A percentile compares a stretch with the other conserved stretches of the same genome.
These are phyloP conservation scores for Marasmarcha lunaedactyla DNA, from an alignment of 2,888 invertebrate genomes.

Conservation along the genomic window DNA sequence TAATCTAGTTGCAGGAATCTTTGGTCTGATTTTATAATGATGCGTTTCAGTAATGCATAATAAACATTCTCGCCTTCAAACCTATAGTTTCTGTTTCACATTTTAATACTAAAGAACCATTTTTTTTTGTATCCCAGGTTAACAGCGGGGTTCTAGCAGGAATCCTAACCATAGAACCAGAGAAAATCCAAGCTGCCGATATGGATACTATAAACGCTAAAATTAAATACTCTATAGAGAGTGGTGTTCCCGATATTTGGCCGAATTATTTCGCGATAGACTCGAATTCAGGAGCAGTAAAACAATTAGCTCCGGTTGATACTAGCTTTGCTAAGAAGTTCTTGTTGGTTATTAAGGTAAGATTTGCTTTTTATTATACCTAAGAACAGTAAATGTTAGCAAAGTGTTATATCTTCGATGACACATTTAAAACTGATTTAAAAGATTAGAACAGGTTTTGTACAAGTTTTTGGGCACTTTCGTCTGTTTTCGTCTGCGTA, in stretches of 20 bases:
- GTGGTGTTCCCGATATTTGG: constrained; percentile 83
- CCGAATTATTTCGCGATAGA: constrained; percentile 87
- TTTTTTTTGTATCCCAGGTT: constrained; percentile 75
- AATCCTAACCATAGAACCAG: constrained; percentile 84
- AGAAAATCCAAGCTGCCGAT: constrained; percentile 91
- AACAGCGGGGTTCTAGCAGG: constrained; percentile 87
- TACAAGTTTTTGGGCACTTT: no score
- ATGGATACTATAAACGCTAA: constrained; percentile 89
- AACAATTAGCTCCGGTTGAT: constrained; percentile 84
- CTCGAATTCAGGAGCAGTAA: constrained; percentile 81
- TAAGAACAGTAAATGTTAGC: no score
- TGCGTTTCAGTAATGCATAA: no score
- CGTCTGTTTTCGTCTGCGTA: no score
- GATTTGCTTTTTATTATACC: constrained; percentile 4
- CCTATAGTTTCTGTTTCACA: no score
- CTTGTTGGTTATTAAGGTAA: constrained; percentile 83
- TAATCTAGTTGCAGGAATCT: no score
- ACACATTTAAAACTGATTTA: neutral
- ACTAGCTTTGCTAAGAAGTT: constrained; percentile 84
- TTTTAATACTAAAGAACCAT: neutral
- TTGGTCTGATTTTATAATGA: no score
- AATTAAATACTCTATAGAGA: constrained; percentile 84
- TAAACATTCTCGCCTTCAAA: no score
- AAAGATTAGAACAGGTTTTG: no score
- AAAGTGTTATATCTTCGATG: neutral